Base-by-base conservation (phyloP, 1,140 invertebrate genomes). In the Aphis gossypii region DNA sequence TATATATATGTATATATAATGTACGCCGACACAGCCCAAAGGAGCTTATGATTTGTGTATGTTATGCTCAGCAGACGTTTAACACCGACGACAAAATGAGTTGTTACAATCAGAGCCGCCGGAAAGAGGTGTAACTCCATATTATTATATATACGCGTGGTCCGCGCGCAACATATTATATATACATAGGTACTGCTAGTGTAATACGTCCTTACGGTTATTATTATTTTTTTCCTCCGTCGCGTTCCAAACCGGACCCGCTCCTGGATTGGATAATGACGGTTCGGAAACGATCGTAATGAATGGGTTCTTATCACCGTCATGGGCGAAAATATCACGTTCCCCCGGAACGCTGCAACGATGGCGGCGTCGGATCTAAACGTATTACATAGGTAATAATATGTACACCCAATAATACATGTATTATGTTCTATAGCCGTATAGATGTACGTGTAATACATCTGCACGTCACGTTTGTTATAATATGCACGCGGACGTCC, bases 231-330 rank as follows among this genome's bases (percentile, higher is more conserved):
- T 35, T 48, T 51, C 7, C 20, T 5, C 44, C 46, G 76, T 84
- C 9, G 41, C n/a, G 51, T 44, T 91, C 46, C 41, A 38, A 92
- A 92, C 68, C 91, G 91, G 91, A 82, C 46, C 76, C 91, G 91
- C 91, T 92, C 91, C 91, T 83, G 91, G 91, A 82, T 92, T 92
- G 91, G 91, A 92, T 92, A 92, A 92, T 83, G 91, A 92, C 76
- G 30, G 91, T 92, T 92, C 91, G 76, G 35, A 92, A 92, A 83
- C 51, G 46, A 92, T 92, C n/a, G n/a, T 92, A 92, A 92, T 92
- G 91, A 92, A 92, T 82, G 91, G 91, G 91, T 92, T 92, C 91
- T 48, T 92, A 92, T 82, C n/a, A 82, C 51, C 56, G 30, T 82
- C 91, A 91, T 51, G 91, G 91, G 91, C 91, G 91, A 92, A 92